Evolutionary conservation across 2,888 invertebrate species (phyloP).

Genomic region (Rhamnusium bicolor): DNA sequence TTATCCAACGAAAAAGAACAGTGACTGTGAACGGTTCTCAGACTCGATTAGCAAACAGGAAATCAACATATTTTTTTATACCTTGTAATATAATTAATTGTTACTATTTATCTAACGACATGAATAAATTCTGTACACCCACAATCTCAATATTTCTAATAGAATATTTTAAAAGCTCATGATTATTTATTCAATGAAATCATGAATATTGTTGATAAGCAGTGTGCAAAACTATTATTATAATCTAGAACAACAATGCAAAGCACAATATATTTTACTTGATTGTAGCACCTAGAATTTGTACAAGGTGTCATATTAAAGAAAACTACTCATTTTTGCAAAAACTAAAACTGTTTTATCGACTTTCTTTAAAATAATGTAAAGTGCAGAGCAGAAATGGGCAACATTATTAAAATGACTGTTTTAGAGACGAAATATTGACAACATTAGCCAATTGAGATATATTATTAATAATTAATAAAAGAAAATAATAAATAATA

Average conservation of each 20-base stretch:
- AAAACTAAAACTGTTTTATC: too few relatives aligned
- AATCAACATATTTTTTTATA: background rate
- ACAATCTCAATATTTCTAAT: background rate
- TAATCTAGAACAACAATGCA: background rate
- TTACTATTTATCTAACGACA: background rate
- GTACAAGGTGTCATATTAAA: background rate
- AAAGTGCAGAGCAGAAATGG: too few relatives aligned
- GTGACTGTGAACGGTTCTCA: background rate
- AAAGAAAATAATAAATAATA: too few relatives aligned
- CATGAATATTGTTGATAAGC: background rate
- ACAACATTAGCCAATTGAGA: too few relatives aligned
- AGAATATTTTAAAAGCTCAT: background rate
- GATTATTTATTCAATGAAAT: background rate
- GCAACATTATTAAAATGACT: too few relatives aligned
- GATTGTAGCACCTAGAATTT: background rate
- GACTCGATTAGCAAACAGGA: background rate
- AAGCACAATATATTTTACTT: too few relatives aligned
- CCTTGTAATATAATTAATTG: background rate
- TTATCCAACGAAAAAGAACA: background rate
- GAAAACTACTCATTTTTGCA: background rate
- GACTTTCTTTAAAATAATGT: too few relatives aligned
- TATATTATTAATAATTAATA: too few relatives aligned
- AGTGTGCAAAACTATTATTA: background rate
- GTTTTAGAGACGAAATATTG: too few relatives aligned
- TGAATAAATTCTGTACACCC: background rate